A percentile compares a stretch with the other conserved stretches of the same genome.
Conservation (phyloP, 35 echinoderm and acorn worm species). For the Hemicentrotus pulcherrimus region DNA sequence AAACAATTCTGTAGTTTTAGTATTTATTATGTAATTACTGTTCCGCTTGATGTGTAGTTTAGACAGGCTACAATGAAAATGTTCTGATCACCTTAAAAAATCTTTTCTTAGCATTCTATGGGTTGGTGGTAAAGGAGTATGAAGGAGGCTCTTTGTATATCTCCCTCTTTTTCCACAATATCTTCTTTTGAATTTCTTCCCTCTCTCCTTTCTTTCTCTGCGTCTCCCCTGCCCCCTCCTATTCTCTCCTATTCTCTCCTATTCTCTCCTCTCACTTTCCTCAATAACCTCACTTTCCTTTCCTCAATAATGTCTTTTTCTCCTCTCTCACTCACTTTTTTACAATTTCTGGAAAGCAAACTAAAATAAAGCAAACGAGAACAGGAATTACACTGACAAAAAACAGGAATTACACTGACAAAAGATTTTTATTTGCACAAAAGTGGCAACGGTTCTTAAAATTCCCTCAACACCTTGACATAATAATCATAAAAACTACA, state of each 20-base stretch:
- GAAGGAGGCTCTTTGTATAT: no score
- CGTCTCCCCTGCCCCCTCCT: neutral
- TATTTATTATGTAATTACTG: no score
- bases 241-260: neutral
- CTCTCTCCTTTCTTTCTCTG: neutral
- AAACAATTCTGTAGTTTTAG: no score
- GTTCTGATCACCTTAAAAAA: no score
- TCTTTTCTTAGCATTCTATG: no score
- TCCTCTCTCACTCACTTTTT: no score
- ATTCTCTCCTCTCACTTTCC: no score
- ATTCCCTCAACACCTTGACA: neutral
- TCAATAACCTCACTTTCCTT: no score
- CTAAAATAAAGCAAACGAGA: neutral
- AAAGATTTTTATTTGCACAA: slow-evolving; percentile 5
- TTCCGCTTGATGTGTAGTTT: neutral
- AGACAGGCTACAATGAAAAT: neutral
- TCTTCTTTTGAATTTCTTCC: neutral
- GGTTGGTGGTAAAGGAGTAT: no score
- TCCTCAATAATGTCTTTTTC: no score
- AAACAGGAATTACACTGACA: slow-evolving; percentile 1
- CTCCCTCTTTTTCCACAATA: no score
- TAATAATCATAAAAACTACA: neutral
- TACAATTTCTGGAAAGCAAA: no score
- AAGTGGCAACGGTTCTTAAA: neutral
- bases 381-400: slow-evolving; percentile 1